These are phyloP conservation scores for Yponomeuta cagnagella DNA, from an alignment of 2,888 invertebrate species.

Conservation along the genomic window DNA sequence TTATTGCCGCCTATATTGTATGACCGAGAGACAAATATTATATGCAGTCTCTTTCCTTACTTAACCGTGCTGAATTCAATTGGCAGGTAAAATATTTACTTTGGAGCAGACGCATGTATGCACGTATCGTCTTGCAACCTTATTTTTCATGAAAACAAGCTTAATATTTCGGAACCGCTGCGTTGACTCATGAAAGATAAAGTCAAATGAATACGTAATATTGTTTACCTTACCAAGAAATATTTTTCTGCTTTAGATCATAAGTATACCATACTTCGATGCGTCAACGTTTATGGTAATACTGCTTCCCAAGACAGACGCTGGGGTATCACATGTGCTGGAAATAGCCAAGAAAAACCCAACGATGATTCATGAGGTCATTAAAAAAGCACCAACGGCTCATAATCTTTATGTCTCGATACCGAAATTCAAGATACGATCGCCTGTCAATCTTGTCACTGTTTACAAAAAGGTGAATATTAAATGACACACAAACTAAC, in stretches of 20 bases:
- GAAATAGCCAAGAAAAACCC: slow-evolving; percentile 35
- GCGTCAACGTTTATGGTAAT: slow-evolving; percentile 80
- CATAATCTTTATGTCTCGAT: slow-evolving; percentile 73
- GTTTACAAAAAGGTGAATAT: slow-evolving; percentile 40
- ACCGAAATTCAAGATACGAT: slow-evolving; percentile 84
- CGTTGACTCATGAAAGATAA: too few species aligned
- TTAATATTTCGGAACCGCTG: too few species aligned
- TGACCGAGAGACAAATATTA: too few species aligned
- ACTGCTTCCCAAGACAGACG: slow-evolving; percentile 73
- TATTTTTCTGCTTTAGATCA: slow-evolving; percentile 53
- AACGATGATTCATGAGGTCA: slow-evolving; percentile 43
- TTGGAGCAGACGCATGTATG: too few species aligned
- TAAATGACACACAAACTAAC: not conserved
- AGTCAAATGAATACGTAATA: too few species aligned
- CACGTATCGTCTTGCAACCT: too few species aligned
- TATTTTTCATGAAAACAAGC: too few species aligned
- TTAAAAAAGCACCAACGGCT: slow-evolving; percentile 58
- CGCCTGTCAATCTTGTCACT: slow-evolving; percentile 71
- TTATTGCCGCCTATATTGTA: too few species aligned
- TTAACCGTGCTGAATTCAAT: too few species aligned
- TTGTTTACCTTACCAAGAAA: too few species aligned
- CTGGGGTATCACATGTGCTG: slow-evolving; percentile 25
- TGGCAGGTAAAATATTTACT: too few species aligned
- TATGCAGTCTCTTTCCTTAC: too few species aligned
- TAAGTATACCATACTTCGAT: slow-evolving; percentile 83